phyloP scores from a whole-genome alignment of 1,140 invertebrate genomes.

The Trichonephila clavipes region DNA sequence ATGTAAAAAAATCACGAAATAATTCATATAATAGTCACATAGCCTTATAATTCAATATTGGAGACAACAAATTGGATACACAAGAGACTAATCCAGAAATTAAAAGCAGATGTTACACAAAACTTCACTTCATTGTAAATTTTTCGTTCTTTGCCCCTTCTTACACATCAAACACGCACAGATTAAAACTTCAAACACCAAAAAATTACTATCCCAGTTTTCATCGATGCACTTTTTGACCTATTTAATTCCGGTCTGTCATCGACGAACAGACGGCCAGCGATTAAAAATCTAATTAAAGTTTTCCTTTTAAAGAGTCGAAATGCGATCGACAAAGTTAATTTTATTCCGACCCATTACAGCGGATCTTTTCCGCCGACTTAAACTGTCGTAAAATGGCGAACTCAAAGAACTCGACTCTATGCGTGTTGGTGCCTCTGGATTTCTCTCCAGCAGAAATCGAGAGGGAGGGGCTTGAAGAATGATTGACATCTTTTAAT shows the following conservation, averaged over 20 bases:
- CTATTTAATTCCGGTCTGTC: slow-evolving; percentile 27
- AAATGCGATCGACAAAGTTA: slow-evolving; percentile 42
- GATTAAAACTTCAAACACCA: background rate
- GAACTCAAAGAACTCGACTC: background rate
- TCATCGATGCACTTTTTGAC: background rate
- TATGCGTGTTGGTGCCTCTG: background rate
- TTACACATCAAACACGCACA: background rate
- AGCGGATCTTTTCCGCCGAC: slow-evolving; percentile 53
- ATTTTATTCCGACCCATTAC: slow-evolving; percentile 68
- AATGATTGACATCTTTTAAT: slow-evolving; percentile 62
- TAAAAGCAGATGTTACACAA: background rate
- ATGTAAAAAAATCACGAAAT: too few relatives aligned
- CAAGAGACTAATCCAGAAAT: too few relatives aligned
- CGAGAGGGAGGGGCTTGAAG: slow-evolving; percentile 27
- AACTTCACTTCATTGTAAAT: background rate
- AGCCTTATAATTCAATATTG: too few relatives aligned
- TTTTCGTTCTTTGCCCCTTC: background rate
- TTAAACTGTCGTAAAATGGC: slow-evolving; percentile 62
- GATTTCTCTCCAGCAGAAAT: background rate
- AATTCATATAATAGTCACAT: too few relatives aligned
- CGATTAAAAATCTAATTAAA: slow-evolving; percentile 69
- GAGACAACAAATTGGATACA: too few relatives aligned
- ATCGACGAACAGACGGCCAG: background rate
- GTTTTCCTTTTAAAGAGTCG: slow-evolving; percentile 6
- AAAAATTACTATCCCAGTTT: background rate